Evolutionary conservation across 1,140 invertebrate genomes (phyloP).

Genomic region (Phocides pigmalion): DNA sequence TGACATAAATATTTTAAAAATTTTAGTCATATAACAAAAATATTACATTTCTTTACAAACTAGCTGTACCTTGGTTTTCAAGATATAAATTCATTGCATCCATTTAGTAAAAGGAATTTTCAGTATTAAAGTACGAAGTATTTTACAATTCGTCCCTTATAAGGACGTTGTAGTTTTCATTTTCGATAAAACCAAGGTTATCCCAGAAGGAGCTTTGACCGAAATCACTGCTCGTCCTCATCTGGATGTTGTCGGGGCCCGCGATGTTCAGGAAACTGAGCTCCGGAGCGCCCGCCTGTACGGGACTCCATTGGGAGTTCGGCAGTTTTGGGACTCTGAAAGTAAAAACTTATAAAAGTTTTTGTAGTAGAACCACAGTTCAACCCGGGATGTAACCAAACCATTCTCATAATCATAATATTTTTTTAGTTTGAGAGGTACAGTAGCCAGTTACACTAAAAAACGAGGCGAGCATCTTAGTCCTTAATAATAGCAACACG

Average conservation of each 20-base stretch:
- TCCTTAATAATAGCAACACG: too few species aligned
- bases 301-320: constrained; percentile 52
- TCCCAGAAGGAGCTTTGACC: constrained; percentile 84
- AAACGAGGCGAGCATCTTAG: too few species aligned
- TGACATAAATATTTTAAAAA: too few species aligned
- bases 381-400: too few species aligned
- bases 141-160: constrained; percentile 73
- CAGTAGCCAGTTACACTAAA: too few species aligned
- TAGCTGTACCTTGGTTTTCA: background rate
- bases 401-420: too few species aligned
- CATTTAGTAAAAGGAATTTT: background rate
- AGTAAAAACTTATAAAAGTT: background rate
- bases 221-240: constrained; percentile 78
- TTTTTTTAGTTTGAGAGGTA: too few species aligned
- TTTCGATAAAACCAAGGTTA: constrained; percentile 84
- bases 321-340: constrained; percentile 57
- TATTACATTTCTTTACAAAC: too few species aligned
- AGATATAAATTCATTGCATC: background rate
- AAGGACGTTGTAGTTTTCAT: constrained; percentile 64
- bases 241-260: constrained; percentile 69
- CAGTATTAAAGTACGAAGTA: too few species aligned
- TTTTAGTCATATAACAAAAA: too few species aligned
- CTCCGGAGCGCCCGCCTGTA: constrained; percentile 62
- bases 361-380: too few species aligned
- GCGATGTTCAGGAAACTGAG: constrained; percentile 83